Base-by-base conservation (phyloP, 2,113 vertebrate species). In the Gobiocypris rarus region DNA sequence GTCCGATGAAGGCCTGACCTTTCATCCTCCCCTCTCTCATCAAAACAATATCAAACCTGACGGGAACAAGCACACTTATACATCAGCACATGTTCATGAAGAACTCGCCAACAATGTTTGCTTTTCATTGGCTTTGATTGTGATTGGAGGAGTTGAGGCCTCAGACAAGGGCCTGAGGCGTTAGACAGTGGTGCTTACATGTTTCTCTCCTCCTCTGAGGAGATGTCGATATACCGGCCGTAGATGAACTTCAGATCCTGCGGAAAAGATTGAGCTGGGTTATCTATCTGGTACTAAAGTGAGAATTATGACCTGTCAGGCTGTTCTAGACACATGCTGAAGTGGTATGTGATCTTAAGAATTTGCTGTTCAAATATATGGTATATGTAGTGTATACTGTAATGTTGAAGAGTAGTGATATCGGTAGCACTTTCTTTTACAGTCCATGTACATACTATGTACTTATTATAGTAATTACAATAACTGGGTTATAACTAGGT, bases 11-110 rank as follows among this genome's bases (percentile, higher is more conserved):
- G 78, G 98, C 98, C 90, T 99, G 98, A 31, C 98, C 98, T 92
- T 99, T 99, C 98, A 99, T 99, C 54, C 98, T 95, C 6, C 98
- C 98, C 93, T 99, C 98, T 90, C 96, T 99, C 98, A 99, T 99
- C 90, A 99, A 88, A 83, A 98, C 95, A 59, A 99, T 95, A 90
- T 99, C 98, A 93, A 99, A 99, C 97, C 98, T 99, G 90, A 74
- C 52, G 22, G 28, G 70, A 89, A 74, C 24, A 11, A 3, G 67
- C 86, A 48, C 4, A 34, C 1, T 52, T 38, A 65, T 9, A 77
- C 81, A 65, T 67, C 59, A 81, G 78, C 84, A 76, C 59, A 84
- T 26, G 54, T 19, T 41, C 24, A 71, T 26, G 70, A 34, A 77
- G 26, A 75, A 17, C 71, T 75, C 50, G 0, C 17, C 82, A 52